Evolutionary conservation across 2,888 invertebrate genomes (phyloP), one percentile per base, ranked within the genome.

Genomic region (Coenonympha arcania): DNA sequence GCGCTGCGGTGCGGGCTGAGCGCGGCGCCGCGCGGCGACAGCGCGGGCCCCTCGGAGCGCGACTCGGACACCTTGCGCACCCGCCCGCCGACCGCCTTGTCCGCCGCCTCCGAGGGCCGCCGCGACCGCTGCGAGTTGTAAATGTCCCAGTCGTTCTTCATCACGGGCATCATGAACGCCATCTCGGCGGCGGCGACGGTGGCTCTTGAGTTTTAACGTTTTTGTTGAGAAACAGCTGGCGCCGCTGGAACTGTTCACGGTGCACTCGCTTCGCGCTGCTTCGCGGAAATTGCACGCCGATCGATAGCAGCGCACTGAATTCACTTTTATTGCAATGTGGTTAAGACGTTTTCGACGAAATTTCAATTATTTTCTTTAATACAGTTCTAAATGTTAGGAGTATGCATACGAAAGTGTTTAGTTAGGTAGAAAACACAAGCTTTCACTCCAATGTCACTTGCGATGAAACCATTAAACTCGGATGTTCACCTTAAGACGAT

Each of bases 91-190:
- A 56, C 63, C 34, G 54, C 56, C 61, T 81, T 79, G 66, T 81
- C 81, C 63, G 71, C 67, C 6, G 92, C 90, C 79, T 95, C 94
- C 6, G 94, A 94, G 34, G 90, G 89, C 59, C 92, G 89, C 62
- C 95, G 89, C 48, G 91, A 89, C 56, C 94, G 90, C 75, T 91
- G 91, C 59, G 93, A 92, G 87, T 94, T 94, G 89, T 95, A 95
- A 71, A 95, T 95, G 79, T 95, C 94, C 90, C 93, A 95, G 79
- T 95, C 95, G 87, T 95, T 95, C 88, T 95, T 95, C 86, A 95
- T 91, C 60, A 95, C 95, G 52, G 95, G 95, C 94, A 95, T 95
- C 95, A 95, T 95, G 87, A 95, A 95, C 88, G 95, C 95, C 95
- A 95, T 95, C 81, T 79, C 82, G 79, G 69, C 79, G 82, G 64